phyloP scores from a whole-genome alignment of 2,888 invertebrate genomes.

The Noctua janthe region DNA sequence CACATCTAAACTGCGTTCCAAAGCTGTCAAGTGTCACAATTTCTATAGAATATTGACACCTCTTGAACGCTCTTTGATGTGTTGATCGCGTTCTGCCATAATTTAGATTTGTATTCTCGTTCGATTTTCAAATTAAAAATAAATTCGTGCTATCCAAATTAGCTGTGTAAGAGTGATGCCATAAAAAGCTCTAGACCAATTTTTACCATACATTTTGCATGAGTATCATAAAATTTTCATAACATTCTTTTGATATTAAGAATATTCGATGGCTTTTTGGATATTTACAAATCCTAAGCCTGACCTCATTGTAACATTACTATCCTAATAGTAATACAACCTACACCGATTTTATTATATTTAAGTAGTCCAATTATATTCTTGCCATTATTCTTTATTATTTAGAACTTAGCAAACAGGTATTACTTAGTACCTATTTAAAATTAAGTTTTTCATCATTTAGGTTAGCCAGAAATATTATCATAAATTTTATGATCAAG shows the following conservation, averaged over 20 bases:
- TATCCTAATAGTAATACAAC: slow-evolving; percentile 21
- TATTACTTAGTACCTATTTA: slow-evolving; percentile 48
- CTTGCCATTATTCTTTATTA: slow-evolving; percentile 44
- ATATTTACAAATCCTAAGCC: slow-evolving; percentile 20
- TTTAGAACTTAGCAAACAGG: slow-evolving; percentile 47
- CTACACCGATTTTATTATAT: slow-evolving; percentile 41
- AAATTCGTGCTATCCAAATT: not conserved
- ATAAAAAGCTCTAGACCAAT: not conserved
- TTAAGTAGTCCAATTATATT: slow-evolving; percentile 53
- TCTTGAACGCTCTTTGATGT: not conserved
- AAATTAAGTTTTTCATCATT: slow-evolving; percentile 28
- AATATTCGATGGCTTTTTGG: slow-evolving; percentile 16
- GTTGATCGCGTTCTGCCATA: not conserved
- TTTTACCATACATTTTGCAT: slow-evolving; percentile 35
- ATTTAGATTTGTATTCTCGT: not conserved
- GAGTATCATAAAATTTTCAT: slow-evolving; percentile 13
- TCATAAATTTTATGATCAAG: slow-evolving; percentile 5
- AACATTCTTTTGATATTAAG: slow-evolving; percentile 26
- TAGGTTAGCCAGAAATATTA: slow-evolving; percentile 19
- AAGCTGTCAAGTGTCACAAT: not conserved
- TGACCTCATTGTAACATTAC: slow-evolving; percentile 32
- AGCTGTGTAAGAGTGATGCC: not conserved
- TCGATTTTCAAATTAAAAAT: not conserved
- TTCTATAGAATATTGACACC: not conserved
- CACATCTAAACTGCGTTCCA: not conserved